Conservation (phyloP, 2,113 vertebrate species). For the Macaca mulatta region DNA sequence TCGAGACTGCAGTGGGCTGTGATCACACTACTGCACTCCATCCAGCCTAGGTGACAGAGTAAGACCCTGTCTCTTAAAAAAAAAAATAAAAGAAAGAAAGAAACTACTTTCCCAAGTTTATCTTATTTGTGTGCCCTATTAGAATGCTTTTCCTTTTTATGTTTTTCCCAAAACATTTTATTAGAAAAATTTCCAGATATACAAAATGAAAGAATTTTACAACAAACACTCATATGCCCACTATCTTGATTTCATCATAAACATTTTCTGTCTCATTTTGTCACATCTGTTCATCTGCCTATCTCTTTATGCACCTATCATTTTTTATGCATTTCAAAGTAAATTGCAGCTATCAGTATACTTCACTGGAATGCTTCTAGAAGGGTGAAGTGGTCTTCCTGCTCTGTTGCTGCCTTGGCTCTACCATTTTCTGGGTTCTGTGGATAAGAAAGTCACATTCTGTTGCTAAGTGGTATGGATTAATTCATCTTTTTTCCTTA, state of each 20-base stretch:
- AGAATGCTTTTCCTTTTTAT: conserved; percentile 22
- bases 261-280: background rate
- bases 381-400: background rate
- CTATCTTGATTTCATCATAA: background rate
- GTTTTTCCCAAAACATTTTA: background rate
- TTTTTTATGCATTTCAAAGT: background rate
- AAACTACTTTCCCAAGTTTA: conserved; percentile 40
- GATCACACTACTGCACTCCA: too few species aligned
- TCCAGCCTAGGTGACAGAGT: too few species aligned
- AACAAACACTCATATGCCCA: background rate
- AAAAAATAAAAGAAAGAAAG: background rate
- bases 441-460: background rate
- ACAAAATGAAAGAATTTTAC: background rate
- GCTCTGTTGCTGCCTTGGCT: background rate
- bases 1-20: too few species aligned
- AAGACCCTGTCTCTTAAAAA: too few species aligned
- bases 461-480: background rate
- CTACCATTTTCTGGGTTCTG: background rate
- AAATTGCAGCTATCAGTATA: background rate
- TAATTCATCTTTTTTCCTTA: conserved; percentile 38
- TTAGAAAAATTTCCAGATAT: conserved; percentile 17
- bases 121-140: background rate
- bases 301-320: background rate
- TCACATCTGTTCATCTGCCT: background rate
- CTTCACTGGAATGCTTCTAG: conserved; percentile 9